These are phyloP conservation scores for Apocheima hispidaria DNA, from an alignment of 2,888 invertebrate genomes.

Conservation along the genomic window DNA sequence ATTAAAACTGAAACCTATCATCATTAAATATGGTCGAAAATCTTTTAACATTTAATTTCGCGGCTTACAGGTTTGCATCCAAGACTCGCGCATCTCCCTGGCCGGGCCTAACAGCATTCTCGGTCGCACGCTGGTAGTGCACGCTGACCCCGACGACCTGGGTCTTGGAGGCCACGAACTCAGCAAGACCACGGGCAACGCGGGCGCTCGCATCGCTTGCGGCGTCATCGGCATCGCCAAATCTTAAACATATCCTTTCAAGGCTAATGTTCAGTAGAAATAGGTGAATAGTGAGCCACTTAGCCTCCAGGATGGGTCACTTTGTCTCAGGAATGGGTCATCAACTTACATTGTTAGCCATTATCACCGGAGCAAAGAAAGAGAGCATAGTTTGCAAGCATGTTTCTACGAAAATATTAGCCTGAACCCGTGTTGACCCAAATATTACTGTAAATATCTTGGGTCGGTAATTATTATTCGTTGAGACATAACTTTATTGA, in stretches of 20 bases:
- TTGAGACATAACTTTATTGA: conserved; percentile 12
- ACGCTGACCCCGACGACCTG: conserved; percentile 97
- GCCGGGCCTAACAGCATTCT: conserved; percentile 91
- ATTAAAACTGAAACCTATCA: no score
- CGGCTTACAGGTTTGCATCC: conserved; percentile 69
- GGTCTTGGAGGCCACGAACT: conserved; percentile 97
- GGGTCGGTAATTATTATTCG: conserved; percentile 10
- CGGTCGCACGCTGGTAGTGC: conserved; percentile 95
- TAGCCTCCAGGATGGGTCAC: neutral
- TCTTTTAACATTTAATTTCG: neutral
- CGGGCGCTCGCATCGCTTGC: conserved; percentile 95
- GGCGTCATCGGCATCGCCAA: conserved; percentile 93
- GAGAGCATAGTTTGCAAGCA: no score
- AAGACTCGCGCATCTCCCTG: conserved; percentile 75
- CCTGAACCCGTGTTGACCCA: conserved; percentile 9
- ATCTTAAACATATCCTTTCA: conserved; percentile 11
- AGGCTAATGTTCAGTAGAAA: conserved; percentile 20
- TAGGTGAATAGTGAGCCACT: conserved; percentile 2
- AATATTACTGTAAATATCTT: conserved; percentile 13
- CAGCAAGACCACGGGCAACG: conserved; percentile 97
- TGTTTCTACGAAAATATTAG: conserved; percentile 12
- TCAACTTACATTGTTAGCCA: neutral
- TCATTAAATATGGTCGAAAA: no score
- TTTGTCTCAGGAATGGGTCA: conserved; percentile 1
- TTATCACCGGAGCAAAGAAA: neutral